Percentiles rank a stretch among this genome's conserved stretches.
Conservation (phyloP, 1,140 invertebrate species). For the Scaptomyza graminum region DNA sequence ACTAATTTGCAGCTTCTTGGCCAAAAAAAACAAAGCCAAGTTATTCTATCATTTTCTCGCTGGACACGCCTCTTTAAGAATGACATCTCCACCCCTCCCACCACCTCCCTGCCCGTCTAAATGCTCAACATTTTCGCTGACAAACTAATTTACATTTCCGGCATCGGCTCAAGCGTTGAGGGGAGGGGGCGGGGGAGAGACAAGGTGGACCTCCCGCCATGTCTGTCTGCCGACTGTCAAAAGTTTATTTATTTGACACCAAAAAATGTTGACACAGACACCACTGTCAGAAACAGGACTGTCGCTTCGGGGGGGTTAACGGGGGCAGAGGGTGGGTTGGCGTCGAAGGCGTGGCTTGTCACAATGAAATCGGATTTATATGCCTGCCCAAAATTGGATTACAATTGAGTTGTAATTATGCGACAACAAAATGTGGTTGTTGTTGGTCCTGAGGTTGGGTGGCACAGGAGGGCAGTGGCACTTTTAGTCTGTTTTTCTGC, state of each 20-base stretch:
- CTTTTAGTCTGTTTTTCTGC: neutral
- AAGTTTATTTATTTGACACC: conserved; percentile 81
- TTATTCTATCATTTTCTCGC: neutral
- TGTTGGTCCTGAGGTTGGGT: neutral
- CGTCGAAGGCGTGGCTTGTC: conserved; percentile 41
- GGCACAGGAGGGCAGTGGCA: neutral
- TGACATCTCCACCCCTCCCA: neutral
- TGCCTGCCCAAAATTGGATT: conserved; percentile 76
- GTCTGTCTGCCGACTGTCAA: conserved; percentile 74
- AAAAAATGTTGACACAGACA: conserved; percentile 77
- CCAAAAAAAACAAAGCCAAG: conserved; percentile 16
- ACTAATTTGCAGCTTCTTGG: conserved; percentile 73
- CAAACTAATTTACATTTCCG: conserved; percentile 63
- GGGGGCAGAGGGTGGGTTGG: neutral
- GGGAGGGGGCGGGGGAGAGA: neutral
- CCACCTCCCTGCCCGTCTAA: too few species aligned
- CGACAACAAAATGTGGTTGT: conserved; percentile 66
- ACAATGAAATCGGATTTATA: conserved; percentile 74
- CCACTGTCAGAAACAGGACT: conserved; percentile 32
- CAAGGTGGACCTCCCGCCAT: conserved; percentile 18
- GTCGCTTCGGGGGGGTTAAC: neutral
- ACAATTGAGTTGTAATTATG: conserved; percentile 82
- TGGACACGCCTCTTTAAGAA: conserved; percentile 35
- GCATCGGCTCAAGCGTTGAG: conserved; percentile 3
- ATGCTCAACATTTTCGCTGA: conserved; percentile 6